Percentiles rank a stretch among this genome's conserved stretches.
phyloP scores from a whole-genome alignment of 2,888 invertebrate genomes.

The Octodonta nipae region DNA sequence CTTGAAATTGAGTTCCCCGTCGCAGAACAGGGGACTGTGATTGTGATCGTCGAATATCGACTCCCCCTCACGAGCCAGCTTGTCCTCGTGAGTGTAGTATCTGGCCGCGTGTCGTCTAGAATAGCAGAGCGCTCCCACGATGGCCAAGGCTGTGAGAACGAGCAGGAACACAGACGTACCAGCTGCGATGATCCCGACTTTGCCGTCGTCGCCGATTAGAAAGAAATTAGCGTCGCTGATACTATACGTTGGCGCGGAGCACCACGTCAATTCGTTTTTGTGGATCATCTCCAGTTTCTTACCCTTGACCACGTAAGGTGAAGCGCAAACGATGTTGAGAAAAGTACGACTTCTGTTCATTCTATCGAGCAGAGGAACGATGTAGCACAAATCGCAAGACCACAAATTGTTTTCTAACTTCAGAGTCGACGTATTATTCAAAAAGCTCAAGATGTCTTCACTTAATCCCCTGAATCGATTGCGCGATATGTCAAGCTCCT shows the following conservation, averaged over 20 bases:
- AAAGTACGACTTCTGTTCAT: constrained; percentile 41
- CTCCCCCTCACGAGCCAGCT: constrained; percentile 34
- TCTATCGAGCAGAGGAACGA: constrained; percentile 45
- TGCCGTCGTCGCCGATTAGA: constrained; percentile 40
- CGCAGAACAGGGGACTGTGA: constrained; percentile 35
- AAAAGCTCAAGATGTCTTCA: constrained; percentile 34
- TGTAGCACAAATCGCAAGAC: constrained; percentile 56
- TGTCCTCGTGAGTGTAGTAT: constrained; percentile 71
- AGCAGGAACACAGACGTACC: constrained; percentile 44
- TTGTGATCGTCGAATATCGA: constrained; percentile 36
- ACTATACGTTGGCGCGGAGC: constrained; percentile 41
- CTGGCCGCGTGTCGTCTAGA: constrained; percentile 60
- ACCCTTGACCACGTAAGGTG: constrained; percentile 46
- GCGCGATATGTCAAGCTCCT: constrained; percentile 56
- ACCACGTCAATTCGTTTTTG: constrained; percentile 37
- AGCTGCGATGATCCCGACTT: constrained; percentile 41
- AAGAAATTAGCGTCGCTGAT: constrained; percentile 38
- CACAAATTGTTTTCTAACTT: constrained; percentile 50
- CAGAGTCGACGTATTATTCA: constrained; percentile 22
- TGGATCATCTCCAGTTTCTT: constrained; percentile 33
- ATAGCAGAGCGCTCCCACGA: constrained; percentile 46
- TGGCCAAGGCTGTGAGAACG: constrained; percentile 34
- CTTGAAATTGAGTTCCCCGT: constrained; percentile 44
- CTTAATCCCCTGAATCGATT: constrained; percentile 56
- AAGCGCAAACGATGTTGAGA: constrained; percentile 42